Base-by-base conservation (phyloP, 2,888 invertebrate species). In the Rotaria magnacalcarata region DNA sequence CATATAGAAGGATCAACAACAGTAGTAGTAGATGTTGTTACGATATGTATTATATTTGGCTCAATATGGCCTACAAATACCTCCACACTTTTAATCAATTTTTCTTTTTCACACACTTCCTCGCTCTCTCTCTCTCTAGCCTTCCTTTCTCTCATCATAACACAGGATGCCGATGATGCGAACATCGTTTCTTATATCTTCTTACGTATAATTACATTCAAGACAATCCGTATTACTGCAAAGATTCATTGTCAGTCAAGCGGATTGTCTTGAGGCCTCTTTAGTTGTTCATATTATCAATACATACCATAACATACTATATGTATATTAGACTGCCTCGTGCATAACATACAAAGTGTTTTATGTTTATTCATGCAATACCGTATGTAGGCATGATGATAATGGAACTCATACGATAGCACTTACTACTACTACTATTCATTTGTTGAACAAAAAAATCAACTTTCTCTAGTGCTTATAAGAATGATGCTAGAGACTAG, bases 221-320 rank as follows among this genome's bases (percentile, higher is more conserved):
- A 34, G 11, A 34, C 67, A 14, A 27, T 67, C 6, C 19, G 19
- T 19, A 67, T 67, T 67, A 67, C 27, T 67, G 67, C 34, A 67
- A 34, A 34, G 67, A 34, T 67, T 67, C 67, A 67, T 67, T 67
- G 67, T 67, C 67, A 67, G 14, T 67, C 27, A 67, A 67, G 34
- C 34, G 34, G 34, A 67, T 34, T 67, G 67, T 11, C 67, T 67
- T 67, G 34, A 67, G 67, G 67, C 67, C 19, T 67, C 19, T 67
- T 24, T 56, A 56, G 11, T 24, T 21, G 56, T 34, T 34, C 34
- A 34, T 34, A 34, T 34, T 2, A 56, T 56, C 56, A 24, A 56
- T 56, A 56, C 56, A 56, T 56, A 56, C 21, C 14, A 41, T 19
- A 34, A 34, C 11, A 67, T 14, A 34, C 34, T 34, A 34, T 34